phyloP scores from a whole-genome alignment of 2,113 vertebrate genomes.

The Gnathonemus echidnorhynchus region DNA sequence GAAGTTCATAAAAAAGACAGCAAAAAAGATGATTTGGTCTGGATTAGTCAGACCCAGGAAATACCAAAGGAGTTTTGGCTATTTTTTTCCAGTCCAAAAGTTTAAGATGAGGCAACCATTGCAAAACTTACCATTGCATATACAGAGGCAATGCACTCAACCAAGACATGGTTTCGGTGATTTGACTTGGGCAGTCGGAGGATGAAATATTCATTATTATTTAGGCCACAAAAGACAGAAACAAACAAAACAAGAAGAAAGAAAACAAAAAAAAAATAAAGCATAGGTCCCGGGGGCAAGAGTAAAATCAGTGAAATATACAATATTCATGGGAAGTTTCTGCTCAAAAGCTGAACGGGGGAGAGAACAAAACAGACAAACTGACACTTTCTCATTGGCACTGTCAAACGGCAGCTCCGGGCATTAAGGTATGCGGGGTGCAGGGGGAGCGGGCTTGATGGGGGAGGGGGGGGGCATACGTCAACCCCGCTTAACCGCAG shows the following conservation, averaged over 20 bases:
- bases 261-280: slow-evolving; percentile 9
- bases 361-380: slow-evolving; percentile 51
- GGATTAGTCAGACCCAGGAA: not conserved
- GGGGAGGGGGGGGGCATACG: slow-evolving; percentile 23
- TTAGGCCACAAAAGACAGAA: slow-evolving; percentile 30
- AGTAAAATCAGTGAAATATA: slow-evolving; percentile 57
- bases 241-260: slow-evolving; percentile 40
- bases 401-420: slow-evolving; percentile 63
- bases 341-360: slow-evolving; percentile 51
- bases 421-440: slow-evolving; percentile 56
- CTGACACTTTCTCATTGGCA: slow-evolving; percentile 59
- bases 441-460: slow-evolving; percentile 7
- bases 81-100: not conserved
- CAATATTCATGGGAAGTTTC: slow-evolving; percentile 62
- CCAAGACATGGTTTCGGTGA: not conserved
- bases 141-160: not conserved
- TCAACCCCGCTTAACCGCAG: slow-evolving; percentile 53
- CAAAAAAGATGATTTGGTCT: slow-evolving; percentile 16
- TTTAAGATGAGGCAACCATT: slow-evolving; percentile 2
- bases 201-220: slow-evolving; percentile 15
- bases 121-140: not conserved
- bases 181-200: not conserved
- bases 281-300: slow-evolving; percentile 46
- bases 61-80: not conserved
- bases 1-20: slow-evolving; percentile 28